phyloP scores from a whole-genome alignment of 2,888 invertebrate species.

The Branchellion lobata region DNA sequence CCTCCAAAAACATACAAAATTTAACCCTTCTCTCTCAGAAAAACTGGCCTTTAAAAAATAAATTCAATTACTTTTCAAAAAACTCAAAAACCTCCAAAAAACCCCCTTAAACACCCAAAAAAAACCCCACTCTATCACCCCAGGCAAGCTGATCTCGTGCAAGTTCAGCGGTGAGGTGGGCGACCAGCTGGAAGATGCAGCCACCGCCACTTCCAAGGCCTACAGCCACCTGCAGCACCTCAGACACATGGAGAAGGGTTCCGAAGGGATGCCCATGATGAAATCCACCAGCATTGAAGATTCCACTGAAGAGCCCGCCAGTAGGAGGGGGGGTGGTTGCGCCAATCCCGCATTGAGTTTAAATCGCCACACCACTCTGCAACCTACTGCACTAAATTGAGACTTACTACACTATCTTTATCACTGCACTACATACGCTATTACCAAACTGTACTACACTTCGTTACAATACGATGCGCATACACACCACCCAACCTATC shows the following conservation, averaged over 20 bases:
- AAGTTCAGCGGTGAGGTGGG: conserved; percentile 78
- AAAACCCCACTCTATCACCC: neutral
- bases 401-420: too few species aligned
- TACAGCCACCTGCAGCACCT: conserved; percentile 59
- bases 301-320: neutral
- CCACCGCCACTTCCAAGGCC: conserved; percentile 77
- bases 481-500: neutral
- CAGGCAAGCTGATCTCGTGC: conserved; percentile 66
- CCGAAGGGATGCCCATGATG: conserved; percentile 51
- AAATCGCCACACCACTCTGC: too few species aligned
- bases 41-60: too few species aligned
- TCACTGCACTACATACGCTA: too few species aligned
- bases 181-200: conserved; percentile 80
- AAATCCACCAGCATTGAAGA: conserved; percentile 1
- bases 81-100: neutral
- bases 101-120: neutral
- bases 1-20: neutral
- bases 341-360: conserved; percentile 46
- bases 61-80: too few species aligned
- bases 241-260: conserved; percentile 51
- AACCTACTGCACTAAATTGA: too few species aligned
- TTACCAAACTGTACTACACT: too few species aligned
- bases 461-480: too few species aligned
- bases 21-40: neutral
- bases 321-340: neutral